A percentile compares a stretch with the other conserved stretches of the same genome.
These are phyloP conservation scores for Antechinus flavipes DNA, from an alignment of 2,113 vertebrate genomes.

Conservation along the genomic window DNA sequence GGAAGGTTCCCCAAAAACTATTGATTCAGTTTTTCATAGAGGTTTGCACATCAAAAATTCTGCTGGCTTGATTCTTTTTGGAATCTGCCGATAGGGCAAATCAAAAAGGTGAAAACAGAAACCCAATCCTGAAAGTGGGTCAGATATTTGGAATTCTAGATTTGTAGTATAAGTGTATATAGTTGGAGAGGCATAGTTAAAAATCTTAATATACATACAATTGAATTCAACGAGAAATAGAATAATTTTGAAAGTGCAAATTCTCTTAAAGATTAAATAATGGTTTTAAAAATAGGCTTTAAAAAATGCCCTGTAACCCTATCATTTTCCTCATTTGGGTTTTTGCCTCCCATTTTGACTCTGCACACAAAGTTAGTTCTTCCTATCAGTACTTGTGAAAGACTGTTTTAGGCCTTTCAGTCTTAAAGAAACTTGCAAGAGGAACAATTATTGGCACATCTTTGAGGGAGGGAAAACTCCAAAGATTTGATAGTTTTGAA, in stretches of 20 bases:
- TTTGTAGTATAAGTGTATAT: not conserved
- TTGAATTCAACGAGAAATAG: not conserved
- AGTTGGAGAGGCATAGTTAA: not conserved
- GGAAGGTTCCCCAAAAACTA: not conserved
- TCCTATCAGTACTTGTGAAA: not conserved
- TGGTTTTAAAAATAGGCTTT: not conserved
- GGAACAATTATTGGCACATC: conserved; percentile 35
- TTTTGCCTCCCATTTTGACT: conserved; percentile 6
- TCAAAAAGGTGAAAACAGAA: conserved; percentile 15
- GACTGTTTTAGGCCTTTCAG: not conserved
- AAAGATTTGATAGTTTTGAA: conserved; percentile 60
- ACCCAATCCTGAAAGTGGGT: not conserved
- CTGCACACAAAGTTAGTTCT: not conserved
- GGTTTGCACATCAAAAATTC: not conserved
- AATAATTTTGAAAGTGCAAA: not conserved
- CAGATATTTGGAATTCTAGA: not conserved
- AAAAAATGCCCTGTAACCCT: not conserved
- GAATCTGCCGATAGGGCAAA: not conserved
- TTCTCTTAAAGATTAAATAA: not conserved
- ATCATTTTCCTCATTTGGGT: not conserved
- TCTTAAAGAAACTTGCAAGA: conserved; percentile 51
- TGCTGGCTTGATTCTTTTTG: conserved; percentile 21
- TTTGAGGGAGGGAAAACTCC: conserved; percentile 39
- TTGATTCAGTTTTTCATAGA: conserved; percentile 5
- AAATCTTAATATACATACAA: not conserved